Evolutionary conservation across 2,888 invertebrate genomes (phyloP).

Genomic region (Ophion slaviceki): DNA sequence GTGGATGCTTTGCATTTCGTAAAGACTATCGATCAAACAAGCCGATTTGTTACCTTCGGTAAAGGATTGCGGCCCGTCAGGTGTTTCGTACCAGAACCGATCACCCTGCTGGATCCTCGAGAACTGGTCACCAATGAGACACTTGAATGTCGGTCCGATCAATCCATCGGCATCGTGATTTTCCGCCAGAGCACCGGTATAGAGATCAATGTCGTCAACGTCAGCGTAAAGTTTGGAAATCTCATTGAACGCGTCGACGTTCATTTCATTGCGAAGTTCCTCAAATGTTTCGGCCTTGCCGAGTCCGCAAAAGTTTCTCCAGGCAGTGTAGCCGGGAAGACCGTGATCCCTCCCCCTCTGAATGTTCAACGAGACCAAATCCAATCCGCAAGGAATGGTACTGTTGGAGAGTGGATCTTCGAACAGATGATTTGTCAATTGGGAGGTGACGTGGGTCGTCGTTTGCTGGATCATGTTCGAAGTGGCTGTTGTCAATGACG

Average conservation of each 20-base stretch:
- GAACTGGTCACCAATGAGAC: slow-evolving; percentile 94
- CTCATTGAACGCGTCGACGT: slow-evolving; percentile 86
- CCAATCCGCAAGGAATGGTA: slow-evolving; percentile 88
- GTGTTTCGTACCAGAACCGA: slow-evolving; percentile 94
- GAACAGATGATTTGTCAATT: slow-evolving; percentile 89
- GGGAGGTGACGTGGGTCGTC: slow-evolving; percentile 82
- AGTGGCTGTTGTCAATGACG: slow-evolving; percentile 87
- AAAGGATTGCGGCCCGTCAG: slow-evolving; percentile 87
- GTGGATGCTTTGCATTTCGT: too few relatives aligned
- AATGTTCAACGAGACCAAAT: slow-evolving; percentile 94
- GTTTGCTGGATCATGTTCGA: slow-evolving; percentile 79
- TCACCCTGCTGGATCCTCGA: slow-evolving; percentile 91
- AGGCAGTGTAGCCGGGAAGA: slow-evolving; percentile 90
- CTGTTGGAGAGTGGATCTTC: slow-evolving; percentile 84
- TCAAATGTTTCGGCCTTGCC: slow-evolving; percentile 86
- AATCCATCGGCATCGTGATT: slow-evolving; percentile 88
- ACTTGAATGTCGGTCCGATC: slow-evolving; percentile 93
- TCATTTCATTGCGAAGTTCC: slow-evolving; percentile 88
- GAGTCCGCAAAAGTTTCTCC: slow-evolving; percentile 91
- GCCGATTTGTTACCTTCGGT: slow-evolving; percentile 85
- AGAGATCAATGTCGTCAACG: slow-evolving; percentile 94
- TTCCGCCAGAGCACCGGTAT: slow-evolving; percentile 94
- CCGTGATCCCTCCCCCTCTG: slow-evolving; percentile 96
- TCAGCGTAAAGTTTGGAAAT: slow-evolving; percentile 89
- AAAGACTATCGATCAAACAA: neutral